phyloP scores from a whole-genome alignment of 37 sponge, comb jelly and placozoan species.

The Amphimedon queenslandica region DNA sequence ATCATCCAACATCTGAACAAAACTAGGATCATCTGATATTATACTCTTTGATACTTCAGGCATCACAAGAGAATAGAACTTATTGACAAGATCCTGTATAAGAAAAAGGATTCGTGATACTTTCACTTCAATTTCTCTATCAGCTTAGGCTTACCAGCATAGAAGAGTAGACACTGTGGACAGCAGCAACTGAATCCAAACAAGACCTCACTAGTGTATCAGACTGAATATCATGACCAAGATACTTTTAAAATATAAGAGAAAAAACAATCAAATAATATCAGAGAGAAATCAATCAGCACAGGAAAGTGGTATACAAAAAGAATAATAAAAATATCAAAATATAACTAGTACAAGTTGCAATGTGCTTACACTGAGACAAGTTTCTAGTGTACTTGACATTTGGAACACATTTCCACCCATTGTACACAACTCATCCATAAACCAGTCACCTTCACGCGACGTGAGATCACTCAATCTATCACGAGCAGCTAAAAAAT shows the following conservation, averaged over 20 bases:
- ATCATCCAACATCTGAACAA: constrained; percentile 53
- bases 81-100: constrained; percentile 57
- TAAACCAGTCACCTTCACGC: constrained; percentile 92
- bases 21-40: constrained; percentile 55
- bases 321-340: background rate
- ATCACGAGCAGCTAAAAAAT: constrained; percentile 48
- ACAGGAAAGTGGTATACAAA: too few species aligned
- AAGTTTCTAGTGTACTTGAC: constrained; percentile 52
- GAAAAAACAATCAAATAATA: background rate
- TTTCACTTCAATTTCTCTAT: background rate
- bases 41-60: constrained; percentile 55
- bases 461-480: constrained; percentile 81
- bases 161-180: constrained; percentile 54
- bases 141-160: constrained; percentile 41
- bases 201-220: constrained; percentile 29
- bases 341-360: background rate
- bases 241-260: background rate
- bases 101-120: background rate
- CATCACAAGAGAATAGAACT: constrained; percentile 38
- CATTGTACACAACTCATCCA: constrained; percentile 97
- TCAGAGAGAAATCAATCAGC: background rate
- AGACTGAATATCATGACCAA: constrained; percentile 21
- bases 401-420: constrained; percentile 88
- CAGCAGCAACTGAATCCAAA: constrained; percentile 37
- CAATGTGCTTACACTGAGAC: constrained; percentile 23